These are phyloP conservation scores for Martes martes DNA, from an alignment of 2,113 vertebrate genomes.

Conservation along the genomic window DNA sequence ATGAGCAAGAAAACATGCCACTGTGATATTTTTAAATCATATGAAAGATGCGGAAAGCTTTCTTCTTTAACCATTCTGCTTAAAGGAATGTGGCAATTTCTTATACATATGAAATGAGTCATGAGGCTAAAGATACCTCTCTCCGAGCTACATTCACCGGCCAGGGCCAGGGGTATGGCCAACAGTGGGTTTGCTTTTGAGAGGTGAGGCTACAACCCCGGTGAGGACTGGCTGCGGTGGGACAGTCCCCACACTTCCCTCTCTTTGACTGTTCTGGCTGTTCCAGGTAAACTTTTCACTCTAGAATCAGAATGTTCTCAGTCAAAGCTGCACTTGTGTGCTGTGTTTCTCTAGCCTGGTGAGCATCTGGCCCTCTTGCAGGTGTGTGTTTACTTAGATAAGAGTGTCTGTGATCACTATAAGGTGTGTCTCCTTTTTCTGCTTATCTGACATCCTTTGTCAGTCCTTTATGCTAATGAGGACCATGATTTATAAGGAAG, in stretches of 20 bases:
- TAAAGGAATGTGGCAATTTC: background rate
- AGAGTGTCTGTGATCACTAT: conserved; percentile 10
- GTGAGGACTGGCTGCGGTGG: background rate
- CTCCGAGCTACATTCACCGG: background rate
- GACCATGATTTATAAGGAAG: background rate
- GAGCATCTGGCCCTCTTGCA: background rate
- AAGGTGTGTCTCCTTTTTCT: background rate
- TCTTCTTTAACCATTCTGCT: background rate
- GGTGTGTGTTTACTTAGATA: background rate
- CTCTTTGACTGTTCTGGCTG: background rate
- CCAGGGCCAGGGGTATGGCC: background rate
- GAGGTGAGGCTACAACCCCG: background rate
- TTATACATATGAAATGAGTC: background rate
- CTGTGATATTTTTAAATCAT: background rate
- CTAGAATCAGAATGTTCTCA: background rate
- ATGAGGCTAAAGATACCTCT: background rate
- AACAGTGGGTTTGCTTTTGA: background rate
- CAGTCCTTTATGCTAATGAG: background rate
- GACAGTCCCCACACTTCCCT: background rate
- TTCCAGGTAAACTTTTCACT: background rate
- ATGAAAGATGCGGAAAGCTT: background rate
- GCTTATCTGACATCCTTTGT: background rate
- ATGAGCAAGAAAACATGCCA: background rate
- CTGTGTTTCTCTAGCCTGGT: background rate
- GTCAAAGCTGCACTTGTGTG: background rate